Conservation (phyloP, 2,888 invertebrate species). For the Nomada lathburiana region DNA sequence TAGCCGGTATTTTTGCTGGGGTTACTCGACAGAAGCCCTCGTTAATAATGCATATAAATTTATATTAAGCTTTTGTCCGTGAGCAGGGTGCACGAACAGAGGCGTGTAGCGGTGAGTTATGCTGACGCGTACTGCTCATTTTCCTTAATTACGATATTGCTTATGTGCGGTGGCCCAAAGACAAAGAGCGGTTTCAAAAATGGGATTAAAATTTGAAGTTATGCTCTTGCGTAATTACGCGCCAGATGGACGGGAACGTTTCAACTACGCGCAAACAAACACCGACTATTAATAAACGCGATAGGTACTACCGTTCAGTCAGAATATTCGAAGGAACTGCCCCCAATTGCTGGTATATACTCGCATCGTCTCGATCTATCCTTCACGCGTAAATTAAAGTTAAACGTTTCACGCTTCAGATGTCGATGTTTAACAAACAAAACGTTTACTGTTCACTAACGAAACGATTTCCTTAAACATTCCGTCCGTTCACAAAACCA, state of each 20-base stretch:
- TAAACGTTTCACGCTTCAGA: no score
- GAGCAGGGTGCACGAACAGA: conserved; percentile 12
- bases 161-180: conserved; percentile 50
- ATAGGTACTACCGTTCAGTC: neutral
- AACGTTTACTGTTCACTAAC: no score
- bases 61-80: conserved; percentile 59
- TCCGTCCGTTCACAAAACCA: no score
- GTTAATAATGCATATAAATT: conserved; percentile 62
- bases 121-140: conserved; percentile 53
- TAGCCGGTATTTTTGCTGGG: conserved; percentile 27
- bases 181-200: conserved; percentile 57
- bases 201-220: conserved; percentile 58
- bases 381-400: no score
- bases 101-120: conserved; percentile 55
- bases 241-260: conserved; percentile 37
- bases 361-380: no score
- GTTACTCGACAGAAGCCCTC: conserved; percentile 38
- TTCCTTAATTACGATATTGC: conserved; percentile 65
- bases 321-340: neutral
- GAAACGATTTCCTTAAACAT: no score
- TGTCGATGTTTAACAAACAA: no score
- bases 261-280: conserved; percentile 22
- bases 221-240: conserved; percentile 50
- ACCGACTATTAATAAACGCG: conserved; percentile 38
- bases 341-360: neutral